Percentiles rank a stretch among this genome's conserved stretches.
phyloP scores from a whole-genome alignment of 2,888 invertebrate species.

The Lissonota sp. region DNA sequence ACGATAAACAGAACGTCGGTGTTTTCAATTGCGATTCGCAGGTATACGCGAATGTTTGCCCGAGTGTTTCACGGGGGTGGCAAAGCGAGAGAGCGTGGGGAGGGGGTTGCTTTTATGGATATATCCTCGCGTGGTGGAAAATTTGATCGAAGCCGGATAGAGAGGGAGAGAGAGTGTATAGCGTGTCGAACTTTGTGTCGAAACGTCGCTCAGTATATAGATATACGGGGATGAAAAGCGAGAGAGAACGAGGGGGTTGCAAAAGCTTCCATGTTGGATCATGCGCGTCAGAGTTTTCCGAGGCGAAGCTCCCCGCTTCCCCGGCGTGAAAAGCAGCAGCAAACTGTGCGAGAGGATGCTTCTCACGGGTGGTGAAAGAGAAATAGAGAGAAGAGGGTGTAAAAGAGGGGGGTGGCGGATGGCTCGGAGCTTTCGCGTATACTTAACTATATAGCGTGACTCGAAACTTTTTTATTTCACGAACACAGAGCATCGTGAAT shows the following conservation, averaged over 20 bases:
- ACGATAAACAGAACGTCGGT: too few species aligned
- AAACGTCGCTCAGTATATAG: not conserved
- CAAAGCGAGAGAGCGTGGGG: not conserved
- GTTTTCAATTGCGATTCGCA: too few species aligned
- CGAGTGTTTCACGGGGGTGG: not conserved
- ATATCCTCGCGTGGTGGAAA: not conserved
- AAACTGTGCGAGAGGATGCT: conserved; percentile 30
- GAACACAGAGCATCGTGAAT: conserved; percentile 48
- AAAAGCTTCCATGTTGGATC: conserved; percentile 78
- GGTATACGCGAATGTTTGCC: not conserved
- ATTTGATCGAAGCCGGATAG: conserved; percentile 15
- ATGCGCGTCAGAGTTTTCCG: conserved; percentile 72
- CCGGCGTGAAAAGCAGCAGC: conserved; percentile 47
- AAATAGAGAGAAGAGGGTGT: not conserved
- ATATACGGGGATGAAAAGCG: conserved; percentile 7
- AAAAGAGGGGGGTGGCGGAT: not conserved
- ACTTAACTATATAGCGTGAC: conserved; percentile 42
- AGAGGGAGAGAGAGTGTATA: not conserved
- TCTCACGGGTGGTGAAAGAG: conserved; percentile 17
- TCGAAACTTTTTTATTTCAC: conserved; percentile 60
- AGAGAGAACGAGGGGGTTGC: conserved; percentile 16
- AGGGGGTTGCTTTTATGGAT: conserved; percentile 1
- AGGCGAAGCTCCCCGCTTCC: not conserved
- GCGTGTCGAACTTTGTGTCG: conserved; percentile 20
- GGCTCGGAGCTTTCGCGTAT: conserved; percentile 34